Evolutionary conservation across 2,797 vertebrate genomes (phyloP).

Genomic region (Notoglanidium macrostoma): DNA sequence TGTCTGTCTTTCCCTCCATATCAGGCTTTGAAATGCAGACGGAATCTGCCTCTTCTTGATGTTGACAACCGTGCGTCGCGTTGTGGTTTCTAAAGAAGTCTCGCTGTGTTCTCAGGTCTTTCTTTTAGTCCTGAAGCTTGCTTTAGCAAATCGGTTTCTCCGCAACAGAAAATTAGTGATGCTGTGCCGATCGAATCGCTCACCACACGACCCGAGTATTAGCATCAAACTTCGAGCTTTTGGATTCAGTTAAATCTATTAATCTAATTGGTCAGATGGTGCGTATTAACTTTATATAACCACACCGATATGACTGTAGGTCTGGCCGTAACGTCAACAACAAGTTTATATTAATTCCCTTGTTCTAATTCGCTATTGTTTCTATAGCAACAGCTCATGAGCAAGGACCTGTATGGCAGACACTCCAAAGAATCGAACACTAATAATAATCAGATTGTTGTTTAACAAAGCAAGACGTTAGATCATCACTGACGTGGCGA

Average conservation of each 20-base stretch:
- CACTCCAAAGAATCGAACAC: not conserved
- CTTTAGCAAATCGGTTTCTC: not conserved
- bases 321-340: not conserved
- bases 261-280: not conserved
- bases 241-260: not conserved
- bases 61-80: no score
- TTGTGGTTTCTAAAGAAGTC: not conserved
- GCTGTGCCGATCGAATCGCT: not conserved
- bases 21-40: not conserved
- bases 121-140: not conserved
- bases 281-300: not conserved
- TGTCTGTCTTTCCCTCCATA: not conserved
- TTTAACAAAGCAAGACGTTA: no score
- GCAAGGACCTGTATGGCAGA: not conserved
- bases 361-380: not conserved
- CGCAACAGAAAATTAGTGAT: not conserved
- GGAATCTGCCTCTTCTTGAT: not conserved
- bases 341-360: not conserved
- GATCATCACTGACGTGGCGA: no score
- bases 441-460: no score
- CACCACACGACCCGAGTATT: not conserved
- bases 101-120: not conserved
- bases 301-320: not conserved
- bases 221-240: no score
- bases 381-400: not conserved